Conservation (phyloP, 92 coral and sea anemone genomes). For the Palythoa grandis region DNA sequence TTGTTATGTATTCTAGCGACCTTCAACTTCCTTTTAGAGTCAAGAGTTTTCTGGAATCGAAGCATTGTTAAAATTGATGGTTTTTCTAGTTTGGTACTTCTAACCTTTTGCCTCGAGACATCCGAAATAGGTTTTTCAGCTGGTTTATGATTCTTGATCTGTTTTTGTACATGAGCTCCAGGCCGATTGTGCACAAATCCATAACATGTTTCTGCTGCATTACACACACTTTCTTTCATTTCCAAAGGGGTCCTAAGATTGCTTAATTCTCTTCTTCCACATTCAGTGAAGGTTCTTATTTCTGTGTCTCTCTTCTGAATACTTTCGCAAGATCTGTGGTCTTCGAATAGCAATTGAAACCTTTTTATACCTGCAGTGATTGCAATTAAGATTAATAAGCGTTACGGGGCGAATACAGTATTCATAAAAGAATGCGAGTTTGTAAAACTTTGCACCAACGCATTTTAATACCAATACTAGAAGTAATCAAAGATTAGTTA, state of each 20-base stretch:
- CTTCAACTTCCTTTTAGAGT: neutral
- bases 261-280: neutral
- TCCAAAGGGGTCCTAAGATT: neutral
- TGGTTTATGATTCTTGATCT: neutral
- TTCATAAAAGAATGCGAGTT: no score
- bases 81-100: neutral
- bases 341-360: neutral
- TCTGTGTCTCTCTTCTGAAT: neutral
- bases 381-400: neutral
- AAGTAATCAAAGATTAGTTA: no score
- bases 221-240: neutral
- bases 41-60: conserved; percentile 33
- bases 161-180: neutral
- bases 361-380: conserved; percentile 1
- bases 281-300: neutral
- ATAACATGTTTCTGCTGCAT: neutral
- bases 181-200: neutral
- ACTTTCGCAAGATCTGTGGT: neutral
- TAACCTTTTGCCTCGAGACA: neutral
- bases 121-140: neutral
- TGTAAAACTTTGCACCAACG: no score
- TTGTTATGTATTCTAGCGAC: conserved; percentile 15
- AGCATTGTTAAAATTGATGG: conserved; percentile 18
- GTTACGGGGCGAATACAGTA: neutral
- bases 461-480: no score